These are phyloP conservation scores for Barbus barbus DNA, from an alignment of 2,113 vertebrate genomes.

Conservation along the genomic window DNA sequence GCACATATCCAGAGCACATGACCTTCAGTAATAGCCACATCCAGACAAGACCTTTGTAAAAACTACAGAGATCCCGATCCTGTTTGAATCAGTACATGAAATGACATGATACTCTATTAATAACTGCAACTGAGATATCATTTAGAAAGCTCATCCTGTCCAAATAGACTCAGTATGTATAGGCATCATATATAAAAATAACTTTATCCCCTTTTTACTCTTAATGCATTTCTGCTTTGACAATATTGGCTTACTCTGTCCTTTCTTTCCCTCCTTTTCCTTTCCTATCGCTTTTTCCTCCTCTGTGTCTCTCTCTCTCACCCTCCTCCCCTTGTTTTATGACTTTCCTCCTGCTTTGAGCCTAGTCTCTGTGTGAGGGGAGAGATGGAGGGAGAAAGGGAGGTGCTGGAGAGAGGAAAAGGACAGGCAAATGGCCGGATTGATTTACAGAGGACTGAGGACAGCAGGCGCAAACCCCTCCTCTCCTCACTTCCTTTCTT, in stretches of 20 bases:
- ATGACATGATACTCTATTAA: background rate
- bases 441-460: constrained; percentile 56
- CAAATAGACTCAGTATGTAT: background rate
- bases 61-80: background rate
- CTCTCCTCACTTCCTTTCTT: constrained; percentile 42
- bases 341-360: constrained; percentile 37
- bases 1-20: background rate
- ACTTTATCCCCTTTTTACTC: background rate
- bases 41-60: background rate
- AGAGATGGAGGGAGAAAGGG: constrained; percentile 25
- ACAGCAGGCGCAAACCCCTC: constrained; percentile 45
- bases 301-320: constrained; percentile 18
- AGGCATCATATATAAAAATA: background rate
- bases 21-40: background rate
- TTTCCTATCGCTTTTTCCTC: background rate
- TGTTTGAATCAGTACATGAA: background rate
- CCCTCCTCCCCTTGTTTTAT: constrained; percentile 37
- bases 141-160: background rate
- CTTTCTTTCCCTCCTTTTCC: background rate
- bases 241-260: constrained; percentile 43
- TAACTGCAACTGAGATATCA: background rate
- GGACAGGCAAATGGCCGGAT: constrained; percentile 46
- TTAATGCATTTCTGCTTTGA: constrained; percentile 22
- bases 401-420: constrained; percentile 12
- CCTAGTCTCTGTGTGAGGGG: constrained; percentile 28